Evolutionary conservation across 2,888 invertebrate genomes (phyloP).

Genomic region (Sinopyrophorus schimmeli): DNA sequence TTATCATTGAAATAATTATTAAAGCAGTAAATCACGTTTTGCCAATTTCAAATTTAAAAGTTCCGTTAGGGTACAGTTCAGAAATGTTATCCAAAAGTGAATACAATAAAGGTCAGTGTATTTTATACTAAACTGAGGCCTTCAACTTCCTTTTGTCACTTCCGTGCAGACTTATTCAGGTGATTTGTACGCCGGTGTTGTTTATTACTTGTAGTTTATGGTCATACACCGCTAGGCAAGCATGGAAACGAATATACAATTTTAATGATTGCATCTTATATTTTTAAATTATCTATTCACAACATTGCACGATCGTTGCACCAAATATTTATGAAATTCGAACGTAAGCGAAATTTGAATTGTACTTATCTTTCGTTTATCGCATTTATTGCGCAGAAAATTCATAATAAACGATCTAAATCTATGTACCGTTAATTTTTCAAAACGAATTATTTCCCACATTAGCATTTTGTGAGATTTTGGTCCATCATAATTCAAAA

Average conservation of each 20-base stretch:
- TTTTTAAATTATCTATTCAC: conserved; percentile 11
- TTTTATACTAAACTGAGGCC: conserved; percentile 22
- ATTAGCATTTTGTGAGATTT: conserved; percentile 10
- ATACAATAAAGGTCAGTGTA: conserved; percentile 26
- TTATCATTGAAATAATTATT: conserved; percentile 16
- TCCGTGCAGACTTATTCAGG: conserved; percentile 19
- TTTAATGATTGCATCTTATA: conserved; percentile 11
- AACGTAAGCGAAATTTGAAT: too few relatives aligned
- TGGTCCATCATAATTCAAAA: not conserved
- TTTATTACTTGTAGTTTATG: conserved; percentile 20
- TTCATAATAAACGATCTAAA: too few relatives aligned
- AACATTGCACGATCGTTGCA: conserved; percentile 8
- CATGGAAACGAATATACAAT: conserved; percentile 21
- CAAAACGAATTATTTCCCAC: conserved; percentile 12
- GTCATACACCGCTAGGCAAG: conserved; percentile 28
- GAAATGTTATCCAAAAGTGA: conserved; percentile 21
- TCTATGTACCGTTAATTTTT: conserved; percentile 12
- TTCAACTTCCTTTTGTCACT: conserved; percentile 32
- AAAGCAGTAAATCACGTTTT: conserved; percentile 25
- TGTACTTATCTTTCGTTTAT: not conserved
- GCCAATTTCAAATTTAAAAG: conserved; percentile 23
- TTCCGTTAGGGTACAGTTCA: conserved; percentile 25
- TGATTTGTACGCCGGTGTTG: conserved; percentile 22
- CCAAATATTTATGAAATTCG: too few relatives aligned
- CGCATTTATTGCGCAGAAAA: not conserved